These are phyloP conservation scores for Rhynchonycteris naso DNA, from an alignment of 2,797 vertebrate genomes.

Conservation along the genomic window DNA sequence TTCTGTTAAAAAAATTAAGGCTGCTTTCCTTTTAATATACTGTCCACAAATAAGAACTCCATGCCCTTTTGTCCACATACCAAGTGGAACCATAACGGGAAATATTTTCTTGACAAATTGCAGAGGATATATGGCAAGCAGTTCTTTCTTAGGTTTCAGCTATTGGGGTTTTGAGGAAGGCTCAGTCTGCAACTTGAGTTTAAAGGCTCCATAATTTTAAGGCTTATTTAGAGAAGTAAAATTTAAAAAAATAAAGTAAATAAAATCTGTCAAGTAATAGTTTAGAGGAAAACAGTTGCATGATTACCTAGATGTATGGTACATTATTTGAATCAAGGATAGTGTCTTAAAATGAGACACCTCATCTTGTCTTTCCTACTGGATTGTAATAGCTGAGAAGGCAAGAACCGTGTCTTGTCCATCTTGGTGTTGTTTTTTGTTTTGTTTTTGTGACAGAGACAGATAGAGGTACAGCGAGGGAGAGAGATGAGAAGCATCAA, in stretches of 20 bases:
- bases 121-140: background rate
- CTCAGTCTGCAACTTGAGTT: background rate
- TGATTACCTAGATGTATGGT: background rate
- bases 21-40: background rate
- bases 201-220: background rate
- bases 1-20: background rate
- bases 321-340: background rate
- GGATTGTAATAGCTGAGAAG: background rate
- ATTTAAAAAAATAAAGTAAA: conserved; percentile 10
- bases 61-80: background rate
- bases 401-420: background rate
- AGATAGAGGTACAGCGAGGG: too few relatives aligned
- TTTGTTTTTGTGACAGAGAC: too few relatives aligned
- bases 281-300: background rate
- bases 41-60: background rate
- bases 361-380: background rate
- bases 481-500: too few relatives aligned
- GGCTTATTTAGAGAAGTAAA: background rate
- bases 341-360: background rate
- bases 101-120: background rate
- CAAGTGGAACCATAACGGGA: background rate
- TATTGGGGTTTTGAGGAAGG: background rate
- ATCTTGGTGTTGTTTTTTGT: background rate
- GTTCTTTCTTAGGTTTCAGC: background rate
- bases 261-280: background rate